These are phyloP conservation scores for Butorides virescens DNA, from an alignment of 2,113 vertebrate genomes.

Conservation along the genomic window DNA sequence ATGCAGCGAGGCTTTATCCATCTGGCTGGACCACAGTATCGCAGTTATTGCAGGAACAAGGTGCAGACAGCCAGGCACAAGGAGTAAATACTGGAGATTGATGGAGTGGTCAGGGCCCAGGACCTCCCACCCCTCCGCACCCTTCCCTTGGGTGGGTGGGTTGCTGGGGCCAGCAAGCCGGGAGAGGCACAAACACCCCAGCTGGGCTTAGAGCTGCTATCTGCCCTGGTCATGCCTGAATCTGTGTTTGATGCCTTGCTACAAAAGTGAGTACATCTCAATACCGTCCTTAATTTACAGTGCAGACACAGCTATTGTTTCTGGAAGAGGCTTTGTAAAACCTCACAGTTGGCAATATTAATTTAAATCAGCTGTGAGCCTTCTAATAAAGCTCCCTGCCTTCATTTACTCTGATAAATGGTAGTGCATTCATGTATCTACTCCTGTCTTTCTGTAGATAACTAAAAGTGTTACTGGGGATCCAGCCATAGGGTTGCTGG, in stretches of 20 bases:
- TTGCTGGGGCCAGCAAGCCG: not conserved
- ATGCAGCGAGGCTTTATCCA: not conserved
- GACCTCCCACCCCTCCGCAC: not conserved
- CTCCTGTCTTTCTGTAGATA: conserved; percentile 7
- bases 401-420: conserved; percentile 17
- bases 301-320: not conserved
- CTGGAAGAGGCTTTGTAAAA: not conserved
- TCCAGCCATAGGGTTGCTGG: not conserved
- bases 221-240: not conserved
- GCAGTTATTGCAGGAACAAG: not conserved
- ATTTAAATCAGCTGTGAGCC: conserved; percentile 3
- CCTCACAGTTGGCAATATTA: not conserved
- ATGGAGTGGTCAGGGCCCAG: not conserved
- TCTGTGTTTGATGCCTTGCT: not conserved
- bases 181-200: not conserved
- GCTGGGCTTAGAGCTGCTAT: not conserved
- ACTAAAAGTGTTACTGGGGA: not conserved
- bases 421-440: not conserved
- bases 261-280: not conserved
- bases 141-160: too few relatives aligned
- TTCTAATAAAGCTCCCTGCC: conserved; percentile 22
- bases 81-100: not conserved
- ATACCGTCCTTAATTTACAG: not conserved
- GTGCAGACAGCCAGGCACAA: not conserved
- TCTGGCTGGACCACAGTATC: not conserved